Conservation (phyloP, 2,888 invertebrate species). For the Stegophylla sp. region DNA sequence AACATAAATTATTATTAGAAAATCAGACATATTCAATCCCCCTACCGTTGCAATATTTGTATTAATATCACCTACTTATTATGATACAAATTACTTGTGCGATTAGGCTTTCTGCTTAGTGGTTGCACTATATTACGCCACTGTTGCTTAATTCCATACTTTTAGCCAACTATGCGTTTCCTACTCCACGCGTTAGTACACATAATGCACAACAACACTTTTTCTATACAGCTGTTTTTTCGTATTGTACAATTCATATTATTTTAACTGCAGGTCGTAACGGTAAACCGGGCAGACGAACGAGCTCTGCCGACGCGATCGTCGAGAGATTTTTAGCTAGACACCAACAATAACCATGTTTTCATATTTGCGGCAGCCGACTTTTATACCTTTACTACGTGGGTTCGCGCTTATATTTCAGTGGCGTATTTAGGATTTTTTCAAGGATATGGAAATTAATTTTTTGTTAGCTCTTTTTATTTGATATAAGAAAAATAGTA, state of each 20-base stretch:
- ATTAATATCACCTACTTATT: too few species aligned
- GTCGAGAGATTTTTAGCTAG: slow-evolving; percentile 5
- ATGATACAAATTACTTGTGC: too few species aligned
- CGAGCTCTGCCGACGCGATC: background rate
- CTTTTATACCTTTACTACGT: background rate
- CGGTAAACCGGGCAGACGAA: slow-evolving; percentile 42
- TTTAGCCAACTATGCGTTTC: background rate
- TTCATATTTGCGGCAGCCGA: background rate
- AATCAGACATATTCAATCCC: too few species aligned
- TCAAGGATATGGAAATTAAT: too few species aligned
- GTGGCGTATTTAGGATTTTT: background rate
- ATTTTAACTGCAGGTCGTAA: slow-evolving; percentile 47
- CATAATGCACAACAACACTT: background rate
- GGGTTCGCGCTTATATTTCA: background rate
- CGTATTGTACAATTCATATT: slow-evolving; percentile 1
- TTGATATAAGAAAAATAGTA: too few species aligned
- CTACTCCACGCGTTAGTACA: background rate
- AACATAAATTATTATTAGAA: too few species aligned
- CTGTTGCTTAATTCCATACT: background rate
- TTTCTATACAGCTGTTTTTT: background rate
- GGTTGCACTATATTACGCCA: too few species aligned
- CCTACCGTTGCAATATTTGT: too few species aligned
- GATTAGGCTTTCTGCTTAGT: too few species aligned
- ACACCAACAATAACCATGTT: background rate
- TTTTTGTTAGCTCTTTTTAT: too few species aligned